A percentile compares a stretch with the other conserved stretches of the same genome.
Conservation (phyloP, 2,113 vertebrate genomes). For the Corynorhinus townsendii region DNA sequence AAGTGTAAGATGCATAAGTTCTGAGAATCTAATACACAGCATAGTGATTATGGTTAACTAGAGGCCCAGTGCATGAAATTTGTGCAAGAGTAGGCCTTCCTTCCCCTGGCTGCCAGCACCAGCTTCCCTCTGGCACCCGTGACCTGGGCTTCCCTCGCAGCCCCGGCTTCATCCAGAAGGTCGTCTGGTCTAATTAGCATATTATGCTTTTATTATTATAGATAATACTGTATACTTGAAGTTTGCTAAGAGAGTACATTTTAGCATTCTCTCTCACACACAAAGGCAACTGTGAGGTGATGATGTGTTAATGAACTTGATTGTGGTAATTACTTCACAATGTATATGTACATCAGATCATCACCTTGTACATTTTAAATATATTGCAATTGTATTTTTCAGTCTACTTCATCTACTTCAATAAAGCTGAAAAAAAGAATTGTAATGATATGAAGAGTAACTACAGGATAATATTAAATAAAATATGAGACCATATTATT, state of each 20-base stretch:
- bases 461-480: background rate
- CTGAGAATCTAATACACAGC: background rate
- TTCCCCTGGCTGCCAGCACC: no score
- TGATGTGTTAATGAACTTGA: background rate
- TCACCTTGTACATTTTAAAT: background rate
- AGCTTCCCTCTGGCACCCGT: no score
- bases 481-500: background rate
- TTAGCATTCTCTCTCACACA: background rate
- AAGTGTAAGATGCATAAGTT: background rate
- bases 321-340: background rate
- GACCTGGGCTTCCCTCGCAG: no score
- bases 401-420: background rate
- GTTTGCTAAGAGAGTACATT: background rate
- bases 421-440: background rate
- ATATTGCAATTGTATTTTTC: background rate
- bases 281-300: background rate
- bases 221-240: background rate
- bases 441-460: background rate
- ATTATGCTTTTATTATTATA: no score
- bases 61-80: no score
- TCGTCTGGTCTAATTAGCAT: no score
- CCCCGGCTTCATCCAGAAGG: no score
- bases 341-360: background rate
- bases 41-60: background rate
- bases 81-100: no score